These are phyloP conservation scores for Alcedo quadribrachys DNA, from an alignment of 2,797 vertebrate genomes.

Conservation along the genomic window DNA sequence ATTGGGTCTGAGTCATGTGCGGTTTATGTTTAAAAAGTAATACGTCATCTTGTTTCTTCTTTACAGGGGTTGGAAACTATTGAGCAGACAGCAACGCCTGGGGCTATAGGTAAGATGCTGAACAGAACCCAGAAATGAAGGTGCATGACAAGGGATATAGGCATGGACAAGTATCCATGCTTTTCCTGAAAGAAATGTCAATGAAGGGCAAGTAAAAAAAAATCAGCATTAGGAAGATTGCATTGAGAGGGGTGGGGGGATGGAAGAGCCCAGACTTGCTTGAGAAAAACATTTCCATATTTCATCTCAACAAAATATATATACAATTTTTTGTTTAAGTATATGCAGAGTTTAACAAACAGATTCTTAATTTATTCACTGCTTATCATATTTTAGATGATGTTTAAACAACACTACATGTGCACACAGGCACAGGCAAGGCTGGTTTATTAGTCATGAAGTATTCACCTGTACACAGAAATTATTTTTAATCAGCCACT, in stretches of 20 bases:
- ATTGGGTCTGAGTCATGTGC: slow-evolving; percentile 69
- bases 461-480: slow-evolving; percentile 13
- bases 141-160: slow-evolving; percentile 44
- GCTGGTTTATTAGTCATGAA: background rate
- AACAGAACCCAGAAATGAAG: slow-evolving; percentile 61
- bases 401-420: slow-evolving; percentile 48
- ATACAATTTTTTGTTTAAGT: slow-evolving; percentile 59
- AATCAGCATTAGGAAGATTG: background rate
- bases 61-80: slow-evolving; percentile 65
- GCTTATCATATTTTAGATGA: slow-evolving; percentile 51
- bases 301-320: slow-evolving; percentile 33
- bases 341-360: slow-evolving; percentile 58
- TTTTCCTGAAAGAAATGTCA: slow-evolving; percentile 41
- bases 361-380: slow-evolving; percentile 70
- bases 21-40: slow-evolving; percentile 76
- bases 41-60: slow-evolving; percentile 72
- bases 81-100: slow-evolving; percentile 70
- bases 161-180: slow-evolving; percentile 32
- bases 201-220: slow-evolving; percentile 1
- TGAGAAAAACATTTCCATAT: slow-evolving; percentile 9
- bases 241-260: background rate
- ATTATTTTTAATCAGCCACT: background rate
- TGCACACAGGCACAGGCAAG: background rate
- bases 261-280: background rate
- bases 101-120: slow-evolving; percentile 58